phyloP scores from a whole-genome alignment of 1,140 invertebrate genomes.

The Chlorops oryzae region DNA sequence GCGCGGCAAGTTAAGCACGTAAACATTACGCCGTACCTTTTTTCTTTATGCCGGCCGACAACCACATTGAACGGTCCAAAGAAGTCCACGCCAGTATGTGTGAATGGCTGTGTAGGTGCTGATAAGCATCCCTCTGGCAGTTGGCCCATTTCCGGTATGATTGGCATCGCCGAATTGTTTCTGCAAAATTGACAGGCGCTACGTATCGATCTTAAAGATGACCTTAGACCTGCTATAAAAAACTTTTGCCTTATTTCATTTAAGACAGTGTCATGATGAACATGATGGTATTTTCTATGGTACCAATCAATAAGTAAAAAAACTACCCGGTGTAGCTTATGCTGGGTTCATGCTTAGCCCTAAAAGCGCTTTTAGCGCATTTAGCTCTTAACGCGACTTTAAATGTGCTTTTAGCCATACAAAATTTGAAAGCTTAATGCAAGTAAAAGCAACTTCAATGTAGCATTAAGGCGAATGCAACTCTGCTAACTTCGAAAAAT shows the following conservation, averaged over 20 bases:
- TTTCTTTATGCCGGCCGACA: slow-evolving; percentile 16
- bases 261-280: too few relatives aligned
- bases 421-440: too few relatives aligned
- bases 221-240: background rate
- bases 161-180: slow-evolving; percentile 2
- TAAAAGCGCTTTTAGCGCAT: too few relatives aligned
- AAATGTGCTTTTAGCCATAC: too few relatives aligned
- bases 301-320: too few relatives aligned
- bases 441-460: too few relatives aligned
- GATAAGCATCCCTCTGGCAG: background rate
- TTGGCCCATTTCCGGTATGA: background rate
- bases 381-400: too few relatives aligned
- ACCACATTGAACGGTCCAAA: slow-evolving; percentile 17
- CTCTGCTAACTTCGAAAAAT: too few relatives aligned
- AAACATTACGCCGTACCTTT: slow-evolving; percentile 23
- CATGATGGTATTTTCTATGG: too few relatives aligned
- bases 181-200: slow-evolving; percentile 6
- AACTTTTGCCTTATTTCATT: slow-evolving; percentile 6
- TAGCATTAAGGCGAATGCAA: too few relatives aligned
- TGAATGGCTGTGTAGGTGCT: slow-evolving; percentile 8
- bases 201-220: background rate
- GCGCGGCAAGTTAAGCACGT: slow-evolving; percentile 21
- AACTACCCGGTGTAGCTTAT: too few relatives aligned
- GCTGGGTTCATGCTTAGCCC: too few relatives aligned
- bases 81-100: slow-evolving; percentile 8